Percentiles rank a stretch among this genome's conserved stretches.
Evolutionary conservation across 2,888 invertebrate genomes (phyloP).

Genomic region (Hydropsyche betteni): DNA sequence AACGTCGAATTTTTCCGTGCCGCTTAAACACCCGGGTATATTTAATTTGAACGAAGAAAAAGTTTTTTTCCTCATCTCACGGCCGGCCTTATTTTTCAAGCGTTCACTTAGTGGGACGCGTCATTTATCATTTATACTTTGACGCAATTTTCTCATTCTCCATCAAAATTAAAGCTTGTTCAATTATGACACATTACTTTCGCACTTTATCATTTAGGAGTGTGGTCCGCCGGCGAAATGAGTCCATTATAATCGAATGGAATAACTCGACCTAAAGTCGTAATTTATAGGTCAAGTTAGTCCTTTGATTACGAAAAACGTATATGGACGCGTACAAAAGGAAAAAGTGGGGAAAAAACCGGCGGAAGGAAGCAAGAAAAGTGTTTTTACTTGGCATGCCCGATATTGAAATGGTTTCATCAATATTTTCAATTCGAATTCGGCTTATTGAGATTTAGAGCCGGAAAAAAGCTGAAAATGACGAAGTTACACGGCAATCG

Average conservation of each 20-base stretch:
- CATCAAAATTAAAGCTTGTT: conserved; percentile 38
- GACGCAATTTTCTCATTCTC: conserved; percentile 31
- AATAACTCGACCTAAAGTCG: background rate
- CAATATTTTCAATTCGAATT: conserved; percentile 24
- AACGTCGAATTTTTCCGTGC: too few relatives aligned
- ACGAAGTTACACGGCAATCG: conserved; percentile 22
- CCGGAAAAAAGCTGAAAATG: conserved; percentile 21
- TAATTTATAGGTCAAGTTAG: too few relatives aligned
- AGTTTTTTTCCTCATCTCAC: too few relatives aligned
- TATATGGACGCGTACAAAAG: too few relatives aligned
- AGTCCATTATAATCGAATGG: conserved; percentile 23
- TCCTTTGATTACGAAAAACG: too few relatives aligned
- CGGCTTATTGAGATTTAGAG: conserved; percentile 23
- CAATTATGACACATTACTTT: conserved; percentile 40
- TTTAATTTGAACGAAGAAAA: too few relatives aligned
- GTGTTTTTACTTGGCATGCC: too few relatives aligned
- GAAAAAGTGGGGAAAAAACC: too few relatives aligned
- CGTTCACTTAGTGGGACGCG: conserved; percentile 3
- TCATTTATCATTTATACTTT: conserved; percentile 41
- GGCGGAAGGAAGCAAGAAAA: too few relatives aligned
- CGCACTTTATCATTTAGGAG: conserved; percentile 35
- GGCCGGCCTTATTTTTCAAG: conserved; percentile 16
- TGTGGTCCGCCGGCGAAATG: conserved; percentile 12
- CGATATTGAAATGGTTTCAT: conserved; percentile 1
- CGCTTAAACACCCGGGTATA: too few relatives aligned